phyloP scores from a whole-genome alignment of 1,140 invertebrate species.

The Philotrypesis tridentata region DNA sequence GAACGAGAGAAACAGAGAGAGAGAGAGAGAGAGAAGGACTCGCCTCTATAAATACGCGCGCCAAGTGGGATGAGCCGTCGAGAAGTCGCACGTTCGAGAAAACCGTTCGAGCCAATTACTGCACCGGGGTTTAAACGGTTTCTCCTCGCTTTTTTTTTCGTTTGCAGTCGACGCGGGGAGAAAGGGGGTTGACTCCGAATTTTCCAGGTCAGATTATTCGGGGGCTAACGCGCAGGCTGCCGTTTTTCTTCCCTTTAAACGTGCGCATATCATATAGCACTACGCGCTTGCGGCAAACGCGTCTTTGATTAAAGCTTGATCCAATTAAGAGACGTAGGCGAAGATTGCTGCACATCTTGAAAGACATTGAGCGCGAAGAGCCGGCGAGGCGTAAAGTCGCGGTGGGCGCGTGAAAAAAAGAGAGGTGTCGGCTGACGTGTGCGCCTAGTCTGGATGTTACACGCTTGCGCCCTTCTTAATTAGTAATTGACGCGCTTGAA shows the following conservation, averaged over 20 bases:
- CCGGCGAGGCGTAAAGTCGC: not conserved
- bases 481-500: constrained; percentile 74
- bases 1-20: no score
- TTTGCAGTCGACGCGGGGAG: no score
- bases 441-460: constrained; percentile 51
- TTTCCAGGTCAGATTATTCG: not conserved
- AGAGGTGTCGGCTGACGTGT: constrained; percentile 56
- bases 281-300: no score
- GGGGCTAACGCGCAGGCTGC: no score
- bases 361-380: not conserved
- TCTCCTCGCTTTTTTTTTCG: not conserved
- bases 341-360: not conserved
- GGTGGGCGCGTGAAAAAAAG: not conserved
- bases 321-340: not conserved
- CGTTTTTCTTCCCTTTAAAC: not conserved
- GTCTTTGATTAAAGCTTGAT: not conserved
- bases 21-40: constrained; percentile 22
- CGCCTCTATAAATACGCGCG: constrained; percentile 12
- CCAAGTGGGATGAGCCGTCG: constrained; percentile 8
- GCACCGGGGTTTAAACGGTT: not conserved
- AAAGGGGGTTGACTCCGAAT: not conserved
- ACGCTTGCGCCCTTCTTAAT: constrained; percentile 68
- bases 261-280: no score
- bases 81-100: constrained; percentile 19
- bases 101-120: constrained; percentile 39